Percentiles rank a stretch among this genome's conserved stretches.
These are phyloP conservation scores for Philereme vetulata DNA, from an alignment of 2,888 invertebrate species.

Conservation along the genomic window DNA sequence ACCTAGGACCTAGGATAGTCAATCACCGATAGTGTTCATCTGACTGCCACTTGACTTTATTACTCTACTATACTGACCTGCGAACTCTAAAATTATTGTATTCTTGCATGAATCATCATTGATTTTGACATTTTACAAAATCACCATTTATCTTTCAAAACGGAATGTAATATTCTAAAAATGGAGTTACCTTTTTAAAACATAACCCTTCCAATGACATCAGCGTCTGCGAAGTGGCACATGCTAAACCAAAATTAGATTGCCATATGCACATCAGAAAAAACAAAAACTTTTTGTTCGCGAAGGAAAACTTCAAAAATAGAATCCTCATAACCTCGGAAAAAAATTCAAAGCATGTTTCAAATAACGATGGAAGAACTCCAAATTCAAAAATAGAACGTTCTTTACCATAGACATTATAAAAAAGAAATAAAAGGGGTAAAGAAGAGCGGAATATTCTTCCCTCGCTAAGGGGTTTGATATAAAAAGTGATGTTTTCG, in stretches of 20 bases:
- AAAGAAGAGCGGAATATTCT: constrained; percentile 53
- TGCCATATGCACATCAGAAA: constrained; percentile 71
- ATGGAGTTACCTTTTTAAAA: constrained; percentile 35
- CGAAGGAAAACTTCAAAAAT: no score
- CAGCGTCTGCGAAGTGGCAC: constrained; percentile 77
- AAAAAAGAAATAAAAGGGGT: constrained; percentile 50
- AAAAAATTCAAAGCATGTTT: constrained; percentile 46
- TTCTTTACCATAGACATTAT: constrained; percentile 1
- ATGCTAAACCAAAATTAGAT: constrained; percentile 77
- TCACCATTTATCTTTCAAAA: constrained; percentile 27
- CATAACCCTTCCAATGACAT: constrained; percentile 76
- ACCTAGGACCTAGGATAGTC: no score
- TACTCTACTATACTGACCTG: no score
- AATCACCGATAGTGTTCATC: no score
- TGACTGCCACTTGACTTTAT: no score
- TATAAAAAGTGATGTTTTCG: constrained; percentile 69
- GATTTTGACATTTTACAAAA: constrained; percentile 36
- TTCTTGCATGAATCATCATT: constrained; percentile 20
- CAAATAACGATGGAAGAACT: constrained; percentile 31
- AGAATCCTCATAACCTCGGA: constrained; percentile 39
- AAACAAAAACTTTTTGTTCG: constrained; percentile 23
- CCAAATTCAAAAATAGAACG: constrained; percentile 55
- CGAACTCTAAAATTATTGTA: background rate
- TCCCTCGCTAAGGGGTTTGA: constrained; percentile 68
- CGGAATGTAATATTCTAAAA: constrained; percentile 50